phyloP scores from a whole-genome alignment of 2,888 invertebrate genomes.

The Drosophila quinaria region DNA sequence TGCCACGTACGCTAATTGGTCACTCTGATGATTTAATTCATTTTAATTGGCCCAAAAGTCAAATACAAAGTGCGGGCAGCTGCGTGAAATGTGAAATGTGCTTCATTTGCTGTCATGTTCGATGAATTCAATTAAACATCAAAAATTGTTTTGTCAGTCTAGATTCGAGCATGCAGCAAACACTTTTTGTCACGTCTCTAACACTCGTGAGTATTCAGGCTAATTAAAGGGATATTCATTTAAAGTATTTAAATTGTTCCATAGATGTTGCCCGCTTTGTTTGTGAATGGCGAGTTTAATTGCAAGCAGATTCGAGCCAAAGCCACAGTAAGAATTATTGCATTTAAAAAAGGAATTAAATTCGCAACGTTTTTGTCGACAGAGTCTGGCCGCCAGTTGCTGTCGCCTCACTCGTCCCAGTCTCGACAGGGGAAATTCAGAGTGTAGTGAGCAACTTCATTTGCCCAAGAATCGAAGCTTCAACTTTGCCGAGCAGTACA shows the following conservation, averaged over 20 bases:
- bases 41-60: conserved; percentile 61
- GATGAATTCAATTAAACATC: conserved; percentile 42
- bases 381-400: conserved; percentile 54
- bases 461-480: conserved; percentile 40
- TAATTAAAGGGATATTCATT: conserved; percentile 8
- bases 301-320: conserved; percentile 45
- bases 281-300: conserved; percentile 17
- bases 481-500: conserved; percentile 50
- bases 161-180: conserved; percentile 24
- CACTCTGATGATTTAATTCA: conserved; percentile 56
- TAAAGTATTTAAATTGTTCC: not conserved
- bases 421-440: conserved; percentile 44
- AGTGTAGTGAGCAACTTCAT: conserved; percentile 41
- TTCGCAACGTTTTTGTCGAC: not conserved
- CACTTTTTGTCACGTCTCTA: not conserved
- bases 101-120: conserved; percentile 33
- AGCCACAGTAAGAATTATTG: conserved; percentile 58
- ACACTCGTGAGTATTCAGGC: conserved; percentile 34
- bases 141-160: conserved; percentile 24
- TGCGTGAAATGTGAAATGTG: conserved; percentile 45
- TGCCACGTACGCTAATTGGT: conserved; percentile 47
- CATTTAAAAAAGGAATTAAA: not conserved
- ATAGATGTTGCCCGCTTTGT: conserved; percentile 27
- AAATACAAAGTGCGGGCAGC: conserved; percentile 35
- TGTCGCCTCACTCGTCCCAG: conserved; percentile 60